Conservation (phyloP, 2,888 invertebrate species). For the Mythimna loreyi region DNA sequence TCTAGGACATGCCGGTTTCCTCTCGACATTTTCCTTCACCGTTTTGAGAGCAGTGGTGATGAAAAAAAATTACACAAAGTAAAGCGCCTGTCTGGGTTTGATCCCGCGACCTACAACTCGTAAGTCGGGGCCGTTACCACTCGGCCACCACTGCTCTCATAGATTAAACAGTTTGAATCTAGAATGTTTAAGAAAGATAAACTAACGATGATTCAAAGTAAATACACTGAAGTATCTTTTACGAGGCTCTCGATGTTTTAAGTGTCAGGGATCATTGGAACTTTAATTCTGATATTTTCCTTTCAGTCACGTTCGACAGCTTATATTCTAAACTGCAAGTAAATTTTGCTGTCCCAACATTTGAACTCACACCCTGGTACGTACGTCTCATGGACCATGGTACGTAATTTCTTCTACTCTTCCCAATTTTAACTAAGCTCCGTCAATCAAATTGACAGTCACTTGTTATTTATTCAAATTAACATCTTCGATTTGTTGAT, state of each 20-base stretch:
- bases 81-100: too few relatives aligned
- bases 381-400: too few relatives aligned
- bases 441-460: not conserved
- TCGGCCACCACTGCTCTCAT: too few relatives aligned
- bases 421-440: not conserved
- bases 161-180: not conserved
- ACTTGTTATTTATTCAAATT: not conserved
- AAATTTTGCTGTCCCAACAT: not conserved
- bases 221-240: not conserved
- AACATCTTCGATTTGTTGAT: not conserved
- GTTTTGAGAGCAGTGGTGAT: too few relatives aligned
- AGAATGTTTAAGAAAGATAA: not conserved
- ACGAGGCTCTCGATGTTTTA: not conserved
- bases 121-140: too few relatives aligned
- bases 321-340: conserved; percentile 1
- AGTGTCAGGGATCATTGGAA: not conserved
- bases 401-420: not conserved
- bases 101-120: too few relatives aligned
- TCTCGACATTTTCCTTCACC: too few relatives aligned
- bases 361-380: not conserved
- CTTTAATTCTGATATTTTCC: conserved; percentile 12
- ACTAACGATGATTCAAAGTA: not conserved
- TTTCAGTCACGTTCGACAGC: conserved; percentile 3
- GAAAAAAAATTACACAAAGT: too few relatives aligned
- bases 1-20: too few relatives aligned